Evolutionary conservation across 92 coral and sea anemone species (phyloP), one percentile per base, ranked within the genome.

Genomic region (Scolanthus callimorphus): DNA sequence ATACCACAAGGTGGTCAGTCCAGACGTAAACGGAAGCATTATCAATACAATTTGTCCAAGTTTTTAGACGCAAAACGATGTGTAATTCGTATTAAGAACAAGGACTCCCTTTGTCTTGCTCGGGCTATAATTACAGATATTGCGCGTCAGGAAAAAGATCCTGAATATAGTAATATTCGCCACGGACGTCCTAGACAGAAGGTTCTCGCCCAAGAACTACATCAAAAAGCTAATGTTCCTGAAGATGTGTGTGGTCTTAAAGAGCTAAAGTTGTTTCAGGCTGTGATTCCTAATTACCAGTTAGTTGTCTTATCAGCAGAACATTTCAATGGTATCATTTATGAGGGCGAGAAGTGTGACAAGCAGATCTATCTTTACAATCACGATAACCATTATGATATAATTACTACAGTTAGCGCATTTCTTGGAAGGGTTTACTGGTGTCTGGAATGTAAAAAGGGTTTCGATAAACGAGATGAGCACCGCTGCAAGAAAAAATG

Each of bases 71-170:
- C 19, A 6, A 71, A 51, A 22, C 27, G 48, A 2, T 61, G 52
- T 39, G 11, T 79, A 26, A 52, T 79, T 15, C 77, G 39, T 2
- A 71, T 78, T 4, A 20, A 27, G 28, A 70, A 70, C 45, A 57
- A 70, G 17, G 85, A 70, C 28, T 25, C 50, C 20, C 48, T 70
- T 10, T 78, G 78, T 59, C 54, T 59, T 3, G 78, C 78, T 12
- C 25, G 31, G 62, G 31, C 46, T 19, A 56, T 31, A 20, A 20
- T 46, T 17, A 47, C 48, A 11, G 57, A 72, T 4, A 78, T n/a
- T 27, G 72, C 77, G 6, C 49, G 46, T 8, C 8, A 46, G 10
- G 55, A 77, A 26, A 47, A 57, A 17, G 37, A 77, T 46, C 65
- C 67, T 0, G 20, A 49, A 17, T 39, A 34, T 15, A 27, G 29